Evolutionary conservation across 2,888 invertebrate genomes (phyloP).

Genomic region (Drosophila greeni): DNA sequence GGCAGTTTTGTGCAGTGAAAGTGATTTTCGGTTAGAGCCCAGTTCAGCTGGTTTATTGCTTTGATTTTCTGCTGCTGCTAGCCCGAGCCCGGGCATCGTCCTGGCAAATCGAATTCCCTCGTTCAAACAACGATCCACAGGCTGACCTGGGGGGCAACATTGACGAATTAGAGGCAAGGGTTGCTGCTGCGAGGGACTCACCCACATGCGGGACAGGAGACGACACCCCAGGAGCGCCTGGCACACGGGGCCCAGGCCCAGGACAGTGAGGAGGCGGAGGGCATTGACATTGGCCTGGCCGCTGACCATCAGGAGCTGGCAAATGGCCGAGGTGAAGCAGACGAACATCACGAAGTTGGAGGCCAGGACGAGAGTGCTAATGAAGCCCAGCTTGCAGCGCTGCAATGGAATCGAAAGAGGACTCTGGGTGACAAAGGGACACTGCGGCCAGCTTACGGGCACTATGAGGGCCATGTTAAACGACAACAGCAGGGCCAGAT

Average conservation of each 20-base stretch:
- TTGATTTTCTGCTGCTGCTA: slow-evolving; percentile 57
- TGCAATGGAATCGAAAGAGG: slow-evolving; percentile 9
- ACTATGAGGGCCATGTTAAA: slow-evolving; percentile 48
- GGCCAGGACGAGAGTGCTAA: slow-evolving; percentile 47
- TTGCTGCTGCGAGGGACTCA: slow-evolving; percentile 22
- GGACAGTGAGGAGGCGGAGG: slow-evolving; percentile 39
- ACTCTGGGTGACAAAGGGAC: neutral
- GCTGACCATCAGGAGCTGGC: slow-evolving; percentile 28
- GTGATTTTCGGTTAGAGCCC: slow-evolving; percentile 57
- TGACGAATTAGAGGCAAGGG: slow-evolving; percentile 1
- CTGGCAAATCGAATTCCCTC: slow-evolving; percentile 44
- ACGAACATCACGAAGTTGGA: slow-evolving; percentile 47
- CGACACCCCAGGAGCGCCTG: slow-evolving; percentile 46
- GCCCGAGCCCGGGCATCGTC: neutral
- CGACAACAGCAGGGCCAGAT: slow-evolving; percentile 50
- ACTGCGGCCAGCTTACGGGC: slow-evolving; percentile 43
- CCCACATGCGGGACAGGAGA: slow-evolving; percentile 45
- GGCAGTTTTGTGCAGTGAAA: slow-evolving; percentile 66
- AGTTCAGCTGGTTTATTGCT: slow-evolving; percentile 63
- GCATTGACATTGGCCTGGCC: slow-evolving; percentile 12
- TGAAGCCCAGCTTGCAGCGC: slow-evolving; percentile 52
- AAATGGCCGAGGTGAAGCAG: slow-evolving; percentile 51
- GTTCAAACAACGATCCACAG: slow-evolving; percentile 46
- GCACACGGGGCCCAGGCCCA: slow-evolving; percentile 48
- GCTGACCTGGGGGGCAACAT: slow-evolving; percentile 28